Percentiles rank a stretch among this genome's conserved stretches.
Conservation (phyloP, 2,113 vertebrate genomes). For the Passer domesticus region DNA sequence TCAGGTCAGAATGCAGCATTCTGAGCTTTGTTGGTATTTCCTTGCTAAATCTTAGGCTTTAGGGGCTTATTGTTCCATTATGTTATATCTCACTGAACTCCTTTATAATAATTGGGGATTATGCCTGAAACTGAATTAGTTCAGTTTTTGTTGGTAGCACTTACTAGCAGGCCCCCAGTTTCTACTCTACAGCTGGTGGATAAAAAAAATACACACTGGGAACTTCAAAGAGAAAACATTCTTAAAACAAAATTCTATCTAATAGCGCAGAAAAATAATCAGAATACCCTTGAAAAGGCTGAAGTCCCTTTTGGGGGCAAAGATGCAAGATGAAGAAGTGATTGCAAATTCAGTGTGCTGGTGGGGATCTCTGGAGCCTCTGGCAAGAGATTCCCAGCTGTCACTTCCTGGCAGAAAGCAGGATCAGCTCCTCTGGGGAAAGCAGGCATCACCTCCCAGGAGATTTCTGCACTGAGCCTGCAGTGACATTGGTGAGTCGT, state of each 20-base stretch:
- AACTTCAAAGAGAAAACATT: not conserved
- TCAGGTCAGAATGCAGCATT: not conserved
- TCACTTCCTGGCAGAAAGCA: not conserved
- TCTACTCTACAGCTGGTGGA: not conserved
- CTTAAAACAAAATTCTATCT: not conserved
- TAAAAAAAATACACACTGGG: not conserved
- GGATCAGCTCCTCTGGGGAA: not conserved
- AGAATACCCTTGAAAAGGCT: not conserved
- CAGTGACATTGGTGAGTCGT: not conserved
- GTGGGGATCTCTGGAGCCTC: not conserved
- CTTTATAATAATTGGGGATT: constrained; percentile 19
- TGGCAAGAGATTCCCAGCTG: not conserved
- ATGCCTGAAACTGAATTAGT: constrained; percentile 43
- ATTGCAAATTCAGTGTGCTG: not conserved
- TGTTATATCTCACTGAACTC: not conserved
- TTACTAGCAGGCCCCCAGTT: not conserved
- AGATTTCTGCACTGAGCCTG: not conserved
- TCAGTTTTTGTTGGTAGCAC: constrained; percentile 35
- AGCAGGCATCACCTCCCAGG: not conserved
- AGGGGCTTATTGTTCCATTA: constrained; percentile 29
- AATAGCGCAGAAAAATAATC: not conserved
- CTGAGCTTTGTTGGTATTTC: not conserved
- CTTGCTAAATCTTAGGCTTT: not conserved
- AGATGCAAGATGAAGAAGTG: not conserved
- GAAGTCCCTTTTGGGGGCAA: not conserved